A percentile compares a stretch with the other conserved stretches of the same genome.
Evolutionary conservation across 2,888 invertebrate genomes (phyloP).

Genomic region (Perithous albicinctus): DNA sequence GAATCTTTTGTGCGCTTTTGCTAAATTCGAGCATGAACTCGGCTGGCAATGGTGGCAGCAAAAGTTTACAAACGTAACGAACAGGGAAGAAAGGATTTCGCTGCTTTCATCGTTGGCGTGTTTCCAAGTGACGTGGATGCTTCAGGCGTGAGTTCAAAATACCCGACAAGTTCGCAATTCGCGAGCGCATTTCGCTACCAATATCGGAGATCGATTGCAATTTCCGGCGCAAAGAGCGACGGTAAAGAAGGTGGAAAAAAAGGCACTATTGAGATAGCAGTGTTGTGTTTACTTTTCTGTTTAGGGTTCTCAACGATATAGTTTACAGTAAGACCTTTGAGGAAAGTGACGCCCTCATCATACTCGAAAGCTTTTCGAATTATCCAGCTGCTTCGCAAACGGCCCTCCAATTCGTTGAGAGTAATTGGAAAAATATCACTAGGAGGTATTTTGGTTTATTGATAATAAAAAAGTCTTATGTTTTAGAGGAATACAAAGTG

Average conservation of each 20-base stretch:
- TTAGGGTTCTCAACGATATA: slow-evolving; percentile 78
- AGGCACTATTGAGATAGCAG: slow-evolving; percentile 24
- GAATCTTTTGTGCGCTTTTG: slow-evolving; percentile 77
- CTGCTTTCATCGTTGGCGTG: slow-evolving; percentile 79
- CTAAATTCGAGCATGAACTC: slow-evolving; percentile 76
- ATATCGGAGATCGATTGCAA: slow-evolving; percentile 62
- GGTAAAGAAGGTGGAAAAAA: slow-evolving; percentile 25
- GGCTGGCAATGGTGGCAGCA: slow-evolving; percentile 77
- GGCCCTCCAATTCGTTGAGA: slow-evolving; percentile 76
- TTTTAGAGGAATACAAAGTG: too few species aligned
- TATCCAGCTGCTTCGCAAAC: slow-evolving; percentile 79
- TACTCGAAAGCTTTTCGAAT: slow-evolving; percentile 76
- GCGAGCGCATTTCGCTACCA: slow-evolving; percentile 12
- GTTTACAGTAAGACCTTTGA: slow-evolving; percentile 73
- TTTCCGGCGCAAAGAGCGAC: slow-evolving; percentile 49
- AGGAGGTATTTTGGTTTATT: slow-evolving; percentile 71
- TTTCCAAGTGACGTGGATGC: slow-evolving; percentile 79
- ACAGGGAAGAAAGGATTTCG: slow-evolving; percentile 76
- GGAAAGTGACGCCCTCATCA: slow-evolving; percentile 74
- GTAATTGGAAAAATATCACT: slow-evolving; percentile 77
- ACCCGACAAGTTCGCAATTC: slow-evolving; percentile 17
- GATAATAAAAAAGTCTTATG: too few species aligned
- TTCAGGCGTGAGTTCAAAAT: slow-evolving; percentile 77
- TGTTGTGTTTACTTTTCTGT: slow-evolving; percentile 28
- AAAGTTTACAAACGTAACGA: slow-evolving; percentile 69